phyloP scores from a whole-genome alignment of 2,113 vertebrate species.

The Aegotheles bennettii region DNA sequence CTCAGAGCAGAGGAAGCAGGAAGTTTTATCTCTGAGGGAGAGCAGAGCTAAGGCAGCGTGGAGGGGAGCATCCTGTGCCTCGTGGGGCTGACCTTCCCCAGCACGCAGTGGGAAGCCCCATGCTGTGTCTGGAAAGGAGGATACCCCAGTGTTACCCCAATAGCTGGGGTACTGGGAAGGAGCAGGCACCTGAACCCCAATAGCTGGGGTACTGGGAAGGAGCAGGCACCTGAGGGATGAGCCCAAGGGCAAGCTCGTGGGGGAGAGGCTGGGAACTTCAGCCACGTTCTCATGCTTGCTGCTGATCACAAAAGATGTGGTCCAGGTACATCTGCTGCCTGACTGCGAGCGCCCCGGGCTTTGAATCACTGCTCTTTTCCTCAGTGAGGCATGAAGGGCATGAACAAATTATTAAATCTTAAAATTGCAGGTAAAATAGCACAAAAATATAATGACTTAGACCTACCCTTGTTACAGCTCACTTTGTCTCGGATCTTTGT shows the following conservation, averaged over 20 bases:
- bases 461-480: not conserved
- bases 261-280: not conserved
- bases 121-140: not conserved
- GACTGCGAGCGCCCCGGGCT: rapidly evolving
- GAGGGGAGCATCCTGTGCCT: rapidly evolving
- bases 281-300: not conserved
- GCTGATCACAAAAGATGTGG: rapidly evolving
- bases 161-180: not conserved
- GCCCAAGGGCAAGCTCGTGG: rapidly evolving
- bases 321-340: not conserved
- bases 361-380: rapidly evolving
- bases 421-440: not conserved
- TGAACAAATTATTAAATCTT: not conserved
- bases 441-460: not conserved
- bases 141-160: rapidly evolving
- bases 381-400: not conserved
- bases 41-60: not conserved
- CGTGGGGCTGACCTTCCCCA: not conserved
- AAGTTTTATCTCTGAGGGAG: not conserved
- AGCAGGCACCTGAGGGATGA: not conserved
- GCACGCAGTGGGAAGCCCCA: not conserved
- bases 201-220: not conserved
- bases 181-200: rapidly evolving
- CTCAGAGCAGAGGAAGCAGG: not conserved
- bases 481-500: not conserved